phyloP scores from a whole-genome alignment of 2,888 invertebrate species.

The Drosophila emarginata region DNA sequence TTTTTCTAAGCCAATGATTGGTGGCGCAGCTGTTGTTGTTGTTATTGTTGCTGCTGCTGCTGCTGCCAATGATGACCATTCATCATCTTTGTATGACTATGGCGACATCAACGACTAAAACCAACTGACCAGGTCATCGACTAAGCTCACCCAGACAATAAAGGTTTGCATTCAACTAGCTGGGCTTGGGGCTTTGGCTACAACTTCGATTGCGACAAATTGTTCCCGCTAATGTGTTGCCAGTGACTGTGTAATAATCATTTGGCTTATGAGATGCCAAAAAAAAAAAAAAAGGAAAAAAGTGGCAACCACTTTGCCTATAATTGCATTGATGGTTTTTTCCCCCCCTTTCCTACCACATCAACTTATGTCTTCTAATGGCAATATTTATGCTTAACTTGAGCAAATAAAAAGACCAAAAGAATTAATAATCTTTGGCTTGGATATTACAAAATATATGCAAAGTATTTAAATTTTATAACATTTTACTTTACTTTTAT shows the following conservation, averaged over 20 bases:
- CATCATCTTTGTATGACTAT: constrained; percentile 62
- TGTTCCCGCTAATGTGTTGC: constrained; percentile 44
- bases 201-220: constrained; percentile 37
- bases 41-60: constrained; percentile 13
- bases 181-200: too few species aligned
- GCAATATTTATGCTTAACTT: not conserved
- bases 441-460: too few species aligned
- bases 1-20: constrained; percentile 71
- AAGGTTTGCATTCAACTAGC: constrained; percentile 21
- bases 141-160: constrained; percentile 52
- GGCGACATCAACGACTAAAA: constrained; percentile 38
- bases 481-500: not conserved
- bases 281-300: too few species aligned
- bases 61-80: constrained; percentile 53
- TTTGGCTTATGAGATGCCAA: too few species aligned
- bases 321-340: constrained; percentile 23
- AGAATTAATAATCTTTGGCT: too few species aligned
- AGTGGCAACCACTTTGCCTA: constrained; percentile 31
- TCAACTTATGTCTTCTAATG: too few species aligned
- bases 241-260: constrained; percentile 49
- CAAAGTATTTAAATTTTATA: not conserved
- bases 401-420: constrained; percentile 9
- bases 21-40: constrained; percentile 36
- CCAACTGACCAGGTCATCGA: constrained; percentile 47
- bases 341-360: not conserved